Base-by-base conservation (phyloP, 1,140 invertebrate species). In the Vollenhovia emeryi region DNA sequence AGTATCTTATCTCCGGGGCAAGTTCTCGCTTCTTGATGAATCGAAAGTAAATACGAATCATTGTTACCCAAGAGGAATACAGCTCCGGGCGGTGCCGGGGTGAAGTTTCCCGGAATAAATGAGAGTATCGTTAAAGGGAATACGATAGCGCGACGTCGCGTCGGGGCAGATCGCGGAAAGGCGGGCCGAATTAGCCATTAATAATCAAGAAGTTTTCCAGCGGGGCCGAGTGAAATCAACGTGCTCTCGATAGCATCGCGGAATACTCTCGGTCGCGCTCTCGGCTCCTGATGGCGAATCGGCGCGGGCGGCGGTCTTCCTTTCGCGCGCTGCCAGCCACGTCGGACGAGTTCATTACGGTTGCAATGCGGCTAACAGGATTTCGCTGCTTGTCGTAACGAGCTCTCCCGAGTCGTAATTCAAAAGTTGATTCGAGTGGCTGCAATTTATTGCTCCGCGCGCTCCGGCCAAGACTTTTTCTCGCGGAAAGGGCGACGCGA, bases 361-460 rank as follows among this genome's bases (percentile, higher is more conserved):
- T 84, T 84, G 87, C 80, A 88, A 87, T 48, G 73, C 71, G 71
- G 80, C 69, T 87, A 87, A 87, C 85, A 83, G 78, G 85, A 87
- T 87, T 87, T 87, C 78, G 60, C 52, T 27, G 43, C 60, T 50
- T 57, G 64, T 60, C 60, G 85, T 87, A 87, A 87, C 86, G 85
- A 87, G 85, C 85, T 75, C 68, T 87, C 85, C 43, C 48, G 43
- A 60, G 87, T 45, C 80, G 87, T 88, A 87, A 88, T 87, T 87
- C 86, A 87, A 88, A 88, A 88, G 87, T 88, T 88, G 87, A 88
- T 87, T 88, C 86, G 87, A 87, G 86, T 71, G 73, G 71, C 86
- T 50, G 52, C 87, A 87, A 88, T 73, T 82, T 82, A 82, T 82
- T 59, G 68, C 78, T 40, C 48, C 68, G 45, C 74, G 71, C 30